phyloP scores from a whole-genome alignment of 1,140 invertebrate species.

The Drosophila kepulauana region DNA sequence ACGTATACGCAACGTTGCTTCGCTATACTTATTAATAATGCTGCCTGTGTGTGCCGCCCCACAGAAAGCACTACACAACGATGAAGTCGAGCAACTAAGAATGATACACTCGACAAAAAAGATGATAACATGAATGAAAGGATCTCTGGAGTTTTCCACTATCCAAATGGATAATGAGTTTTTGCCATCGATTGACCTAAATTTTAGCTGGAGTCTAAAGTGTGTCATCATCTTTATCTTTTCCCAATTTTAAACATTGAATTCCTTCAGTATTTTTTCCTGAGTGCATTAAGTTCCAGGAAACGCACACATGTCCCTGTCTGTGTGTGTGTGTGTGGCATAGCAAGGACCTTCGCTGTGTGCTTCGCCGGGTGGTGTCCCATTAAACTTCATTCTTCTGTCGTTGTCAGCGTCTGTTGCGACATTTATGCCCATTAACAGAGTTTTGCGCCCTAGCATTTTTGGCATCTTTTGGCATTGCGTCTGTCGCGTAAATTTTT shows the following conservation, averaged over 20 bases:
- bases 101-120: slow-evolving; percentile 6
- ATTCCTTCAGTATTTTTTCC: slow-evolving; percentile 3
- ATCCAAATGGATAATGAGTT: background rate
- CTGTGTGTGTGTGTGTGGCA: slow-evolving; percentile 2
- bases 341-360: slow-evolving; percentile 13
- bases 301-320: slow-evolving; percentile 25
- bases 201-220: background rate
- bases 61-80: slow-evolving; percentile 8
- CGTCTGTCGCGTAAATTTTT: slow-evolving; percentile 66
- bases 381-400: slow-evolving; percentile 69
- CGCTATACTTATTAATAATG: slow-evolving; percentile 75
- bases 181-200: background rate
- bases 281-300: slow-evolving; percentile 28
- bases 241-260: background rate
- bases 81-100: background rate
- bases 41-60: slow-evolving; percentile 16
- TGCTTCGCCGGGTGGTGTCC: slow-evolving; percentile 19
- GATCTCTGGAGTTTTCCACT: background rate
- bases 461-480: slow-evolving; percentile 56
- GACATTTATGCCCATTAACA: slow-evolving; percentile 78
- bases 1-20: slow-evolving; percentile 69
- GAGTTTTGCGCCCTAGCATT: slow-evolving; percentile 63
- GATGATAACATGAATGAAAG: background rate
- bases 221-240: background rate
- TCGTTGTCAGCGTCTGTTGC: slow-evolving; percentile 69